A percentile compares a stretch with the other conserved stretches of the same genome.
phyloP scores from a whole-genome alignment of 2,797 vertebrate species.

The Glossophaga mutica region DNA sequence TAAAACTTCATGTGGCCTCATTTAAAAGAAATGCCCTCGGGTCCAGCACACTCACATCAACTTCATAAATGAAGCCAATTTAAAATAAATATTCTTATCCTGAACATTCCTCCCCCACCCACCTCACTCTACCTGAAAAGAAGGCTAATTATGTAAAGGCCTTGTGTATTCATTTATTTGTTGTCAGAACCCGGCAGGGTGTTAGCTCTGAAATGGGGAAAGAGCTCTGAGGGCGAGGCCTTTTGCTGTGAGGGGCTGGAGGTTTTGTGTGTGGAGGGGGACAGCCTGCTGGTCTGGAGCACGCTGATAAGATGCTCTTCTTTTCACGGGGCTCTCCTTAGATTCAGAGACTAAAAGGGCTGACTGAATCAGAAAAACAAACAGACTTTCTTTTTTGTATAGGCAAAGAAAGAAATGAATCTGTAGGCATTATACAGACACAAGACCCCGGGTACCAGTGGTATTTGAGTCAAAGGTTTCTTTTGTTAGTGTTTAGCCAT shows the following conservation, averaged over 20 bases:
- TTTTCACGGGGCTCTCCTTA: constrained; percentile 83
- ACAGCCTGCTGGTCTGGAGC: constrained; percentile 89
- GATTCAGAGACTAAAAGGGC: constrained; percentile 84
- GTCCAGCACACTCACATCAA: constrained; percentile 50
- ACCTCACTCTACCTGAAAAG: constrained; percentile 68
- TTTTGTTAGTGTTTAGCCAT: constrained; percentile 85
- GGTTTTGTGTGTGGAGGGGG: constrained; percentile 89
- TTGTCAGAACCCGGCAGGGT: constrained; percentile 73
- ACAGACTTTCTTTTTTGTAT: constrained; percentile 81
- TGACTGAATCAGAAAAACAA: constrained; percentile 86
- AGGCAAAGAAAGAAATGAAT: constrained; percentile 84
- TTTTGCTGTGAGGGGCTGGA: constrained; percentile 86
- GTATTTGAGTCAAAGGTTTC: constrained; percentile 83
- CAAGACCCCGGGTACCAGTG: constrained; percentile 82
- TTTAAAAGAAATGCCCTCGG: constrained; percentile 69
- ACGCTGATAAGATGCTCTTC: constrained; percentile 93
- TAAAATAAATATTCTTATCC: constrained; percentile 52
- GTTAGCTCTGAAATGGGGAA: constrained; percentile 74
- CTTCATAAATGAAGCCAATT: constrained; percentile 69
- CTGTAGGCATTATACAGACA: constrained; percentile 83
- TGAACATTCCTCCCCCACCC: not conserved
- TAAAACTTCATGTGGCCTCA: constrained; percentile 66
- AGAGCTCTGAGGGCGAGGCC: constrained; percentile 87
- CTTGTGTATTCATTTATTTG: constrained; percentile 79
- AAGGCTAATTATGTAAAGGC: constrained; percentile 76